These are phyloP conservation scores for Pyrrhia umbra DNA, from an alignment of 2,888 invertebrate genomes.

Conservation along the genomic window DNA sequence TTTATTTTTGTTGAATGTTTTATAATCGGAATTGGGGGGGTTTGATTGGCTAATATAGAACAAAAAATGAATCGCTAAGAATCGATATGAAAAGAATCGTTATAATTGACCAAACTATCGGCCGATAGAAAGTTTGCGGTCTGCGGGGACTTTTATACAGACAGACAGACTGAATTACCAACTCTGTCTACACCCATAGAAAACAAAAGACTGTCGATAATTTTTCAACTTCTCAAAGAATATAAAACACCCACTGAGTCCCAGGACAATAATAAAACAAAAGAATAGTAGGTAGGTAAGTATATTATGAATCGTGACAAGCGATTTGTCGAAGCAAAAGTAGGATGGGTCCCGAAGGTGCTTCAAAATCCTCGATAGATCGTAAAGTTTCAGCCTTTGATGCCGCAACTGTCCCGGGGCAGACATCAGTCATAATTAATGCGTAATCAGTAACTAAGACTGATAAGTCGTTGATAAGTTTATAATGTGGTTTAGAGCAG, in stretches of 20 bases:
- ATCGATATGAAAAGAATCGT: too few relatives aligned
- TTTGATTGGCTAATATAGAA: too few relatives aligned
- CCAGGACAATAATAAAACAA: conserved; percentile 16
- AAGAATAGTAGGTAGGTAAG: conserved; percentile 41
- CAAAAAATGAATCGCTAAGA: too few relatives aligned
- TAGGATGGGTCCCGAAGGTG: conserved; percentile 18
- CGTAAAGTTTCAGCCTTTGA: background rate
- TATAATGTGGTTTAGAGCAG: background rate
- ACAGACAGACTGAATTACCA: too few relatives aligned
- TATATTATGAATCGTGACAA: conserved; percentile 17
- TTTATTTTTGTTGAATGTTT: too few relatives aligned
- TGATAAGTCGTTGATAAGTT: background rate
- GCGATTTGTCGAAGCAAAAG: background rate
- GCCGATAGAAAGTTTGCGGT: too few relatives aligned
- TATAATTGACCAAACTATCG: too few relatives aligned
- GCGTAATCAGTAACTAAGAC: background rate
- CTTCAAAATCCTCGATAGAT: conserved; percentile 9
- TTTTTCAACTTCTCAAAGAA: background rate
- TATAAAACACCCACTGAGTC: background rate
- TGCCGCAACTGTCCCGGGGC: background rate
- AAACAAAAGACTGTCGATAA: too few relatives aligned
- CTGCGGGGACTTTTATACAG: too few relatives aligned
- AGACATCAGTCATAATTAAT: conserved; percentile 13
- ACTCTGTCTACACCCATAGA: too few relatives aligned
- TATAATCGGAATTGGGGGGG: too few relatives aligned